Conservation (phyloP, 2,113 vertebrate species). For the Grantiella picta region DNA sequence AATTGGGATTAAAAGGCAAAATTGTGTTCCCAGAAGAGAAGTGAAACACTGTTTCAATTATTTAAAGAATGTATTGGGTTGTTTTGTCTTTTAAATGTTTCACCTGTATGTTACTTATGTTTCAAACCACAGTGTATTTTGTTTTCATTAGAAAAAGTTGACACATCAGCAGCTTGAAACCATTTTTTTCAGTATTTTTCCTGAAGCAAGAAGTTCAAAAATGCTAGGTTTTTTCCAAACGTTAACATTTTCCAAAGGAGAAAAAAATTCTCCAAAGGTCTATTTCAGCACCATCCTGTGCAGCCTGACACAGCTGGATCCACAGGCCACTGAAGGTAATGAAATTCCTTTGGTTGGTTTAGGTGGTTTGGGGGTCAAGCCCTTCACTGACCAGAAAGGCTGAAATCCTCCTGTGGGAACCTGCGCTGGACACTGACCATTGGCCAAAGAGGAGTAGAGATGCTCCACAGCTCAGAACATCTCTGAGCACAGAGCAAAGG, state of each 20-base stretch:
- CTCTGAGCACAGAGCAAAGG: not conserved
- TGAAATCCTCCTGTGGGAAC: not conserved
- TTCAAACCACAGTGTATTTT: not conserved
- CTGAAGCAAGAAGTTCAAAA: constrained; percentile 1
- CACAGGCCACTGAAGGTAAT: constrained; percentile 12
- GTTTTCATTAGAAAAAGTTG: not conserved
- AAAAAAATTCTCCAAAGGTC: not conserved
- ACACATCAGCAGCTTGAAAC: not conserved
- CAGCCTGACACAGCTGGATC: not conserved
- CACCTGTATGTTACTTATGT: not conserved
- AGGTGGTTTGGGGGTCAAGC: not conserved
- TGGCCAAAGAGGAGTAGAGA: not conserved
- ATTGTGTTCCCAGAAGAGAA: not conserved
- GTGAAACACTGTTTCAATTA: not conserved
- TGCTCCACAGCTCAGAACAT: not conserved
- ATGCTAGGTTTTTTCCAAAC: not conserved
- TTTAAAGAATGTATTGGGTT: not conserved
- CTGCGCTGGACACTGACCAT: not conserved
- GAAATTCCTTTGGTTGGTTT: not conserved
- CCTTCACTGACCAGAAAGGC: not conserved
- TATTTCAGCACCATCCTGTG: not conserved
- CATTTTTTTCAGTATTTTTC: not conserved
- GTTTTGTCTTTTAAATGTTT: not conserved
- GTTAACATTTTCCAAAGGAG: not conserved
- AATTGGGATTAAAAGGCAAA: not conserved